Evolutionary conservation across 2,797 vertebrate species (phyloP), one percentile per base, ranked within the genome.

Genomic region (Microctenopoma lineatum): DNA sequence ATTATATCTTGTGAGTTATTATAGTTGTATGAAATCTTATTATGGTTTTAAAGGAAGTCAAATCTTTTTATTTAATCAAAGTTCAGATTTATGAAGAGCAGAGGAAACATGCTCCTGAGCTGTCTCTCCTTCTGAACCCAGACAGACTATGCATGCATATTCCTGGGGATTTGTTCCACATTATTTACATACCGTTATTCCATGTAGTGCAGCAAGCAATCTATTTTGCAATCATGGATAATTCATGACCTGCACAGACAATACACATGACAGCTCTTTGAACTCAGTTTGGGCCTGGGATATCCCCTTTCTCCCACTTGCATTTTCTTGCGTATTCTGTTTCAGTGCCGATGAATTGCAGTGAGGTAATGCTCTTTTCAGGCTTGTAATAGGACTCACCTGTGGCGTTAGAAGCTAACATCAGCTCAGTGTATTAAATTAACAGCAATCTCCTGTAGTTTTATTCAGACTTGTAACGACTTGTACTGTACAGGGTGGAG

Each of bases 171-270:
- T 36, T 81, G 63, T 73, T 82, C 86, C 71, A 81, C 83, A 86
- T 89, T 87, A 87, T 90, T 91, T 89, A 84, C 86, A 89, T 89
- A 88, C 63, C 79, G 82, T 82, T 84, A 69, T 70, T 76, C 71
- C 68, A 56, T 73, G 79, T 76, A 61, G 58, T 45, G 61, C 67
- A 66, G 77, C 73, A 54, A 73, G 51, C 69, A 80, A 83, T 80
- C 77, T 83, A 38, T 80, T 88, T 84, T 80, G 64, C 81, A 77
- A 57, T 78, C 84, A 90, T 91, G 86, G 88, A 79, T 89, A 86
- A 91, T 91, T 89, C 87, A 90, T 90, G 83, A 87, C 41, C 51
- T 29, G 68, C 80, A 55, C 80, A 76, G 78, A 81, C 62, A 25
- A 73, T 65, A 59, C 81, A 81, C 79, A 75, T 77, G 67, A 73